Base-by-base conservation (phyloP, 2,797 vertebrate species). In the Telmatherina bonti region DNA sequence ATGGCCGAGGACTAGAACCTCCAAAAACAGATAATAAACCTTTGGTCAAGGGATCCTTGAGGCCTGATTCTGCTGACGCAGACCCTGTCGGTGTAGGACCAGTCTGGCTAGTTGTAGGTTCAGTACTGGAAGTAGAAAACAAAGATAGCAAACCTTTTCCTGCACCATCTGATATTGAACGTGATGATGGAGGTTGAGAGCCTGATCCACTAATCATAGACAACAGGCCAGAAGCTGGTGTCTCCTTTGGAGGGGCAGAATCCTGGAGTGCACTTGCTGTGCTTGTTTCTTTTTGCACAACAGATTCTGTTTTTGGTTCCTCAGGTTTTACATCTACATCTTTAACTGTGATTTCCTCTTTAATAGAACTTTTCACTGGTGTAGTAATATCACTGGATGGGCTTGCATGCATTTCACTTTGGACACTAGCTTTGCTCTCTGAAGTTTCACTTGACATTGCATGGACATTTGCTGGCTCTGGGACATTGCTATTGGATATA, bases 131-230 rank as follows among this genome's bases (percentile, higher is more conserved):
- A 10, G 85, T 76, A 76, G 93, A 88, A 86, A 94, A 93, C 75
- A 93, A 81, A 57, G 92, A 92, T 73, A 93, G 79, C 18, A 93
- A 77, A 79, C 87, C 74, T 82, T 90, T 93, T 43, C 70, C 90
- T 74, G 88, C 72, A 64, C 76, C 62, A 12, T 91, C 86, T 63
- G 85, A 84, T 74, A 69, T 30, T 1, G 74, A 73, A 56, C 76
- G 81, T 26, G 70, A 8, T 67, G 80, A 54, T 64, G 68, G 18
- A 27, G 56, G 24, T 29, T 87, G 83, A 58, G 64, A 22, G 15
- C 56, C 53, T 59, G 81, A 81, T 61, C 70, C 90, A 73, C 53
- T 74, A 11, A 79, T 49, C 70, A 80, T 67, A 15, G 91, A 78
- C 47, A 80, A 27, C 52, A 85, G 38, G 24, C 67, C 60, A 20